phyloP scores from a whole-genome alignment of 2,113 vertebrate species.

The Malurus alboscapulatus region DNA sequence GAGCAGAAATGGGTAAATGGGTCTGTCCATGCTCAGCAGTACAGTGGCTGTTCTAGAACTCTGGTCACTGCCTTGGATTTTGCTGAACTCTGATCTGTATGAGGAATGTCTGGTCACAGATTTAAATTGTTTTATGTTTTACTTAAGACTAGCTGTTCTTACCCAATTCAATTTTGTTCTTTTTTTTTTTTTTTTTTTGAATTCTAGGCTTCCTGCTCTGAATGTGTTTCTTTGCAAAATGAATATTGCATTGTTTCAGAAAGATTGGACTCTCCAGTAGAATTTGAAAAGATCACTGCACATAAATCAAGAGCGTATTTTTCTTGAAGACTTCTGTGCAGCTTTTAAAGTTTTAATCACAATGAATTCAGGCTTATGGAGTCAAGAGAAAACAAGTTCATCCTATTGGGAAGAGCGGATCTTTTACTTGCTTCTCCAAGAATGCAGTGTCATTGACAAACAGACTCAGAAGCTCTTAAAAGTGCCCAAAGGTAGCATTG shows the following conservation, averaged over 20 bases:
- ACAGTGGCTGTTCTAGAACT: not conserved
- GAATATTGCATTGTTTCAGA: constrained; percentile 36
- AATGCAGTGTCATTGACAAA: constrained; percentile 89
- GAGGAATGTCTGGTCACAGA: not conserved
- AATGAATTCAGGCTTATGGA: constrained; percentile 95
- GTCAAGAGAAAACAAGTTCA: constrained; percentile 91
- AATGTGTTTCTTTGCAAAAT: constrained; percentile 51
- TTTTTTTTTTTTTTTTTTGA: not conserved
- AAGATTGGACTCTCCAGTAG: constrained; percentile 44
- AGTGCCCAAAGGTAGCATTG: constrained; percentile 91
- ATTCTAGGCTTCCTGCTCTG: constrained; percentile 60
- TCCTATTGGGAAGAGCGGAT: constrained; percentile 91
- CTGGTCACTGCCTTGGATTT: not conserved
- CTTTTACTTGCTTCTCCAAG: constrained; percentile 93
- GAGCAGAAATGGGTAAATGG: not conserved
- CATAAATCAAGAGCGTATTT: not conserved
- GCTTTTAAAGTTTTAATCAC: constrained; percentile 65
- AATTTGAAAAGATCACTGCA: not conserved
- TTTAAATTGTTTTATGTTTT: not conserved
- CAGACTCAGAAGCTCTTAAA: constrained; percentile 90
- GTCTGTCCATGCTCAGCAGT: not conserved
- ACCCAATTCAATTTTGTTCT: not conserved
- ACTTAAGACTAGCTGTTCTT: not conserved
- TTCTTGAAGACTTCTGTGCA: constrained; percentile 32
- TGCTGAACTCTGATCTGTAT: not conserved